phyloP scores from a whole-genome alignment of 2,797 vertebrate species.

The Sardinella longiceps region DNA sequence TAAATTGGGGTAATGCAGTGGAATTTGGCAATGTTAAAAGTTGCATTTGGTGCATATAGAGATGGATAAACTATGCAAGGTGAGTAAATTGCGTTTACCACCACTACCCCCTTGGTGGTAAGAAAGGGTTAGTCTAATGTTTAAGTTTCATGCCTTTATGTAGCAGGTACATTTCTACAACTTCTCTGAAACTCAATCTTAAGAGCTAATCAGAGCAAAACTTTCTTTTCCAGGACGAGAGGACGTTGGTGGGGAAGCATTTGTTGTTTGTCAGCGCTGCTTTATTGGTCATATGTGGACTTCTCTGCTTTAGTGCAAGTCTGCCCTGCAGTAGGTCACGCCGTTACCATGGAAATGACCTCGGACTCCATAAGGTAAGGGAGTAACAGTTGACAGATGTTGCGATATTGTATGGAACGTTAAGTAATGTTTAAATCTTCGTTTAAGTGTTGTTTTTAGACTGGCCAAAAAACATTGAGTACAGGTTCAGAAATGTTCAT shows the following conservation, averaged over 20 bases:
- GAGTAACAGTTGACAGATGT: not conserved
- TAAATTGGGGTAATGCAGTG: too few relatives aligned
- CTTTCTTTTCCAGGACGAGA: conserved; percentile 64
- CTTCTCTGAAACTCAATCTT: not conserved
- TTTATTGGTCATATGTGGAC: conserved; percentile 69
- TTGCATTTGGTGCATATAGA: too few relatives aligned
- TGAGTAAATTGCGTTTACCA: too few relatives aligned
- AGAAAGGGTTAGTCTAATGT: too few relatives aligned
- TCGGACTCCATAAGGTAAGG: conserved; percentile 68
- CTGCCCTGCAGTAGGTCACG: conserved; percentile 55
- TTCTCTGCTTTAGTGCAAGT: conserved; percentile 66
- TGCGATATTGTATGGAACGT: not conserved
- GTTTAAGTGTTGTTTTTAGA: too few relatives aligned
- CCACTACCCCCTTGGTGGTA: too few relatives aligned
- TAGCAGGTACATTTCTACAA: not conserved
- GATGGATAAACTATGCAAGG: too few relatives aligned
- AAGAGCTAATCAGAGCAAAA: conserved; percentile 3
- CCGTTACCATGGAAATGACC: conserved; percentile 53
- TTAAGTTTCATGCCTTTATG: too few relatives aligned
- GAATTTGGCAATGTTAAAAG: too few relatives aligned
- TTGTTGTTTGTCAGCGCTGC: conserved; percentile 67
- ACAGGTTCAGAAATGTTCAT: too few relatives aligned
- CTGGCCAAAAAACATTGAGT: too few relatives aligned
- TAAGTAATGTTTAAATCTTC: too few relatives aligned
- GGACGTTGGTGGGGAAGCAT: conserved; percentile 66